Base-by-base conservation (phyloP, 2,888 invertebrate species). In the Lasioglossum vierecki region DNA sequence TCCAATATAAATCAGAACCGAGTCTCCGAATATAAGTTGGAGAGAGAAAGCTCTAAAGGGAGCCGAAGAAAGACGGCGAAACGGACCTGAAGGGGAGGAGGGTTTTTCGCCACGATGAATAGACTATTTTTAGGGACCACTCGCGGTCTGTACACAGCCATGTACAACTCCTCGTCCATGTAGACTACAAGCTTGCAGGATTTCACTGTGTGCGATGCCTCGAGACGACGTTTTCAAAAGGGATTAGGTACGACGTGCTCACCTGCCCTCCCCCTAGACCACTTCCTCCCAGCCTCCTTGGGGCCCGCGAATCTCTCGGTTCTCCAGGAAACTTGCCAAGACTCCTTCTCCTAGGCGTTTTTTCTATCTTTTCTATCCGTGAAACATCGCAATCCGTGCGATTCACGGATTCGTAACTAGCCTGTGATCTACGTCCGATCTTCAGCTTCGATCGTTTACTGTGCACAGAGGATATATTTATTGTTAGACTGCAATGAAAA, bases 1-100 rank as follows among this genome's bases (percentile, higher is more conserved):
- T 93, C 92, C 91, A 92, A 93, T 92, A 93, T 93, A 94, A 94
- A 94, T 94, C 94, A 92, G 92, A 92, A 91, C 90, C 80, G 84
- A 90, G 91, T 86, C 89, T 88, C 79, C 82, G 76, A 76, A 88
- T 82, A 3, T 76, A 68, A 80, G 84, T 78, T 77, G 77, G 81
- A 82, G 84, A 53, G 81, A 78, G 46, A 72, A 72, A 66, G 53
- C 49, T 68, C 49, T 30, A 44, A 82, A 76, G 77, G 77, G 75
- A 76, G 71, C 68, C 30, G 70, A 73, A 44, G 79, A 71, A 80
- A 72, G 60, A 72, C 57, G 81, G 57, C 35, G 60, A 66, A 53
- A 68, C 68, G 41, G 41, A 68, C 68, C 68, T 60, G 79, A 53
- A 71, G 78, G 80, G 76, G 41, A 71, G 70, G 79, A 76, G 79